Evolutionary conservation across 1,140 invertebrate genomes (phyloP), one percentile per base, ranked within the genome.

Genomic region (Ectropis grisescens): DNA sequence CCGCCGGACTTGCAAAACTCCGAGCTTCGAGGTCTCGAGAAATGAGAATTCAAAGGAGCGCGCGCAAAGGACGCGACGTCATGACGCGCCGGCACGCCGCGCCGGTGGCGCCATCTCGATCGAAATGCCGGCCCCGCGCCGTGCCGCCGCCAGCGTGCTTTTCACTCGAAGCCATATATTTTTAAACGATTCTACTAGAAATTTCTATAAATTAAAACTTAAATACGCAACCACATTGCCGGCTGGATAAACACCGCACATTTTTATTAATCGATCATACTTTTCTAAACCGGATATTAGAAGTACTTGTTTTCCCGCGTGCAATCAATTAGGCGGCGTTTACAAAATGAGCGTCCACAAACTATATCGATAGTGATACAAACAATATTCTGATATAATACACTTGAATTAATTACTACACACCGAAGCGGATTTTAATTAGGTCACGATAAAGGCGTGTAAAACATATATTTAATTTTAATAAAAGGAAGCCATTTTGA

Each of bases 41-140:
- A n/a, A 4, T 19, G 55, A 48, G 44, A 68, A 49, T 82, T 69
- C 60, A 79, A 82, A 65, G 44, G 54, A 74, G 61, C 76, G 68
- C 71, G 70, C 66, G 60, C 54, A 60, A 58, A 50, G 62, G 64
- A 67, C 67, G 65, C 61, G 52, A 55, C 35, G 32, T 26, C 66
- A n/a, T n/a, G n/a, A n/a, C n/a, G 75, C 75, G 72, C 71, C 66
- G 74, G 75, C 71, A 74, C 72, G 76, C 71, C 62, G 74, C 74
- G 69, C 67, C 69, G 32, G 37, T 53, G 62, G 58, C 70, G 69
- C 72, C 71, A 80, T 80, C 70, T 80, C 76, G 71, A 26, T 47
- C 15, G 33, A 43, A 55, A 61, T 53, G 16, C 3, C 16, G 16
- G 16, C 16, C 3, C 16, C 8, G 58, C 53, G 31, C 14, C 14